Base-by-base conservation (phyloP, 2,888 invertebrate species). In the Keiferia lycopersicella region DNA sequence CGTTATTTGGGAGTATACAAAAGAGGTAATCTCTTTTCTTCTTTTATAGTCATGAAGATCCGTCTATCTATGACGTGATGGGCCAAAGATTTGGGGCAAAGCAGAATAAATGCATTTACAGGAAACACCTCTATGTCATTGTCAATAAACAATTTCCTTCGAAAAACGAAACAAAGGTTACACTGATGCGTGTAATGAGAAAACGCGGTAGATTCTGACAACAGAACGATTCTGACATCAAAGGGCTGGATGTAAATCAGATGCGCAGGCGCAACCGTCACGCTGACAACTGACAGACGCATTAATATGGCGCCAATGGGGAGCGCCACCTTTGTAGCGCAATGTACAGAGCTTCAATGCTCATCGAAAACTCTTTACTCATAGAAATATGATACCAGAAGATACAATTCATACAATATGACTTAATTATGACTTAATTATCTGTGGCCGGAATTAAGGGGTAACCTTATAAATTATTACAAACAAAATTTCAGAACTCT, bases 261-360 rank as follows among this genome's bases (percentile, higher is more conserved):
- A 71, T 77, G 80, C 77, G 80, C 77, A 63, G 58, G 78, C 78
- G 79, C 80, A 77, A 68, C 73, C 73, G 75, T 81, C 81, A 80
- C 76, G 78, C 71, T 71, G 56, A 68, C 70, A 45, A 62, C 66
- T 64, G 80, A 76, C 76, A 74, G 71, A 76, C 71, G 68, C 79
- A 80, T 83, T 82, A 82, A 82, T 78, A 79, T 73, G 86, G 84
- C 85, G 87, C 86, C 87, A 79, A 73, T 70, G 71, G 71, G 65
- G 68, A 65, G 66, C 58, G 70, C 70, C 66, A 66, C 50, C 53
- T 66, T 69, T 51, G 51, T 50, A 1, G 18, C 26, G 6, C 2
- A 26, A 4, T 26, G 26, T 10, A 18, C 16, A 8, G 6, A 34
- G 65, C 56, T 26, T 57, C 61, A 60, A 39, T 45, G 45, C 10